Evolutionary conservation across 2,888 invertebrate genomes (phyloP).

Genomic region (Sylvicola cinctus): DNA sequence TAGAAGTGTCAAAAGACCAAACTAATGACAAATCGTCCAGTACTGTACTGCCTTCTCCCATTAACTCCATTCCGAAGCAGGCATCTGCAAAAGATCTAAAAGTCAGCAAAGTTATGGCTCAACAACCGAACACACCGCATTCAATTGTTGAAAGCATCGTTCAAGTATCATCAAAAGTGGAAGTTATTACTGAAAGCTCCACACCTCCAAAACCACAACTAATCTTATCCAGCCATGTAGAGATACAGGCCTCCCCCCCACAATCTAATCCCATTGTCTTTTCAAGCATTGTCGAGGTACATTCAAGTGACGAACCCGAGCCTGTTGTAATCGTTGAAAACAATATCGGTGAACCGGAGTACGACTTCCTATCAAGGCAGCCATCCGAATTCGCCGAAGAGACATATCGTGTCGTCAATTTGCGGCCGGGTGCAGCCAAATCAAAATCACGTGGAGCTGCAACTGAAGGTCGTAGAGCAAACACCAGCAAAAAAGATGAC

Average conservation of each 20-base stretch:
- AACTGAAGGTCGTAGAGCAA: constrained; percentile 7
- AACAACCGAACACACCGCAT: constrained; percentile 8
- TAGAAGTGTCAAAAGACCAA: constrained; percentile 8
- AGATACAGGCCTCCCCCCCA: constrained; percentile 15
- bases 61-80: no score
- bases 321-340: constrained; percentile 43
- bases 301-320: constrained; percentile 20
- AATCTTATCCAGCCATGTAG: constrained; percentile 16
- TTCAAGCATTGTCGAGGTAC: constrained; percentile 35
- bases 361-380: constrained; percentile 65
- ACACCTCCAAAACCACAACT: constrained; percentile 9
- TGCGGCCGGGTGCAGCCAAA: constrained; percentile 39
- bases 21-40: no score
- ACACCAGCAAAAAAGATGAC: constrained; percentile 28
- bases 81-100: neutral
- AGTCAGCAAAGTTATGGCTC: constrained; percentile 6
- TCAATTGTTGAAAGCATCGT: constrained; percentile 9
- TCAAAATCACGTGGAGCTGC: constrained; percentile 20
- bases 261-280: constrained; percentile 16
- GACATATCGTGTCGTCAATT: constrained; percentile 63
- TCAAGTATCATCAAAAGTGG: constrained; percentile 17
- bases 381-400: constrained; percentile 71
- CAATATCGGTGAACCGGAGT: constrained; percentile 60
- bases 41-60: no score
- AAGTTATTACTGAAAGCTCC: constrained; percentile 14